Base-by-base conservation (phyloP, 2,113 vertebrate species). In the Cyrtonyx montezumae region DNA sequence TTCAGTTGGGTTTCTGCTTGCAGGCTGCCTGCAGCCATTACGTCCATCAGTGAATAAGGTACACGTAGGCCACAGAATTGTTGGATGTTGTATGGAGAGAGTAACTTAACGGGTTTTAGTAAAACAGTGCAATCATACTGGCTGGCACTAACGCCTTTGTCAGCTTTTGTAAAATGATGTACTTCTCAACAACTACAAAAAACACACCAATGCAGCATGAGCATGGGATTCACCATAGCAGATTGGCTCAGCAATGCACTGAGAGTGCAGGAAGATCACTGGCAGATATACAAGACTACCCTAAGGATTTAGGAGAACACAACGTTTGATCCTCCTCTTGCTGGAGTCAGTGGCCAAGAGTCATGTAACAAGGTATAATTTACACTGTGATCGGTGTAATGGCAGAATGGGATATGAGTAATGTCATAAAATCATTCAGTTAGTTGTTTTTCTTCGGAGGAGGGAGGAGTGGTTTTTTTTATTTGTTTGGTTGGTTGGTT, bases 331-430 rank as follows among this genome's bases (percentile, higher is more conserved):
- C 61, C 58, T 71, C 28, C 13, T 74, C 75, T 85, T 63, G 84
- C 28, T 71, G 69, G 30, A 82, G 25, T 46, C 36, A 95, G 40
- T 88, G 74, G 62, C 76, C 86, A 91, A 90, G 79, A 65, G 55
- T 23, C 53, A 51, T 9, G 51, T 61, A 77, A 81, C 23, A 95
- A 91, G 58, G 66, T 25, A 36, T 70, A 93, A 94, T 74, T 97
- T 91, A 84, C 36, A 9, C 14, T 40, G 51, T 90, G 43, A 95
- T 80, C 51, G 82, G 25, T 2, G 1, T 2, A 4, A 78, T 91
- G 71, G 36, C 28, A 19, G 22, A 70, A 8, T 48, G 53, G 48
- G 69, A 85, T 66, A 25, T 22, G 32, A 92, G 34, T 10, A 1
- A 65, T 49, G 40, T 66, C 49, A 79, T 94, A 91, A 95, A 94